A percentile compares a stretch with the other conserved stretches of the same genome.
Evolutionary conservation across 2,113 vertebrate species (phyloP).

Genomic region (Pollimyrus isidori): DNA sequence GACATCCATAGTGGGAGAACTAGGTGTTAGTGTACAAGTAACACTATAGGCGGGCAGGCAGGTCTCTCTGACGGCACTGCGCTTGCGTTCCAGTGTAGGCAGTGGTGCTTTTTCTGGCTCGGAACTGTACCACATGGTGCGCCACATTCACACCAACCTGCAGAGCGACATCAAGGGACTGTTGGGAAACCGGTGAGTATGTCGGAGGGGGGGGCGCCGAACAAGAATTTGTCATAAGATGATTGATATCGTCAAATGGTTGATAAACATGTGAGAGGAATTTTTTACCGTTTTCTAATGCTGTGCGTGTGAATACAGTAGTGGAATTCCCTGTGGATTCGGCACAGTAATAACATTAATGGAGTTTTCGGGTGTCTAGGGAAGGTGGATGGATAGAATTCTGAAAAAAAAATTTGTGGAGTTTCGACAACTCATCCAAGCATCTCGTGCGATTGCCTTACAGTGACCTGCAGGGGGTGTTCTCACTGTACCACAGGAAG

Average conservation of each 20-base stretch:
- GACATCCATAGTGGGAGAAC: not conserved
- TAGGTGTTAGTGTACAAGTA: not conserved
- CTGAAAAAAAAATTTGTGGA: not conserved
- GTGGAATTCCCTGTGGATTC: not conserved
- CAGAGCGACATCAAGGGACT: conserved; percentile 41
- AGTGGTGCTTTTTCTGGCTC: conserved; percentile 48
- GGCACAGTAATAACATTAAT: not conserved
- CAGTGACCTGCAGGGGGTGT: conserved; percentile 59
- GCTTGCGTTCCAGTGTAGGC: conserved; percentile 47
- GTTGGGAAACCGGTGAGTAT: conserved; percentile 52
- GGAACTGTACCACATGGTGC: conserved; percentile 60
- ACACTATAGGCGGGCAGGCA: not conserved
- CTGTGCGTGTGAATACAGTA: not conserved
- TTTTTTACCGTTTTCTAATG: not conserved
- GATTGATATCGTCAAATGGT: not conserved
- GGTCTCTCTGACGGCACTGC: not conserved
- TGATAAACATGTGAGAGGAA: not conserved
- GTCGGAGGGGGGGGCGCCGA: not conserved
- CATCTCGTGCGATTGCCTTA: not conserved
- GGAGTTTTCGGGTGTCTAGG: not conserved
- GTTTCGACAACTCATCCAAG: not conserved
- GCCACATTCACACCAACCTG: conserved; percentile 51
- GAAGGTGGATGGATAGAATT: not conserved
- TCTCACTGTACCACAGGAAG: conserved; percentile 60
- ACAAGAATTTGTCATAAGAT: not conserved